These are phyloP conservation scores for Eublepharis macularius DNA, from an alignment of 2,113 vertebrate genomes.

Conservation along the genomic window DNA sequence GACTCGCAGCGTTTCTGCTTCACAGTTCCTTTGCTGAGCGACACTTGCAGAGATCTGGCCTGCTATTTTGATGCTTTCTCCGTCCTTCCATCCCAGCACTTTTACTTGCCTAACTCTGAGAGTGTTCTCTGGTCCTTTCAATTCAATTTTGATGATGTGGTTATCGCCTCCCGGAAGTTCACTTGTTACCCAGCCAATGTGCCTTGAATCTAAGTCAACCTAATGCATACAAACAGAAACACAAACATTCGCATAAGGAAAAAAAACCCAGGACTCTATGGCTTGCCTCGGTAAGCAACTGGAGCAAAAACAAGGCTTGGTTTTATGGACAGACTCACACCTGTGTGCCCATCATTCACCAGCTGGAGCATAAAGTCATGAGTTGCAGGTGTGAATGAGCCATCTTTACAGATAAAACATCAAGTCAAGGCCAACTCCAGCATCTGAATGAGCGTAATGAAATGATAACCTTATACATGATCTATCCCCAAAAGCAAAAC, in stretches of 20 bases:
- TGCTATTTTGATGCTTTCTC: slow-evolving; percentile 94
- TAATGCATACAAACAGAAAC: slow-evolving; percentile 68
- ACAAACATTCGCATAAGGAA: slow-evolving; percentile 20
- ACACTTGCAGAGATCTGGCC: slow-evolving; percentile 95
- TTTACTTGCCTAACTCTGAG: slow-evolving; percentile 98
- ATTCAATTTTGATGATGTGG: slow-evolving; percentile 95
- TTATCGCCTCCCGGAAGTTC: slow-evolving; percentile 95
- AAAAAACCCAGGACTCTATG: slow-evolving; percentile 2
- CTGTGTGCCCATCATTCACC: not conserved
- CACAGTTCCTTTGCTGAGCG: slow-evolving; percentile 97
- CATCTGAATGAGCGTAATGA: not conserved
- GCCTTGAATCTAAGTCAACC: slow-evolving; percentile 96
- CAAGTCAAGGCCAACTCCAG: not conserved
- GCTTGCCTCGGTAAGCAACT: not conserved
- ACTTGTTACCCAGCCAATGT: slow-evolving; percentile 98
- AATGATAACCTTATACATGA: not conserved
- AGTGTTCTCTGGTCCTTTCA: slow-evolving; percentile 98
- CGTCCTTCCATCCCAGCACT: slow-evolving; percentile 97
- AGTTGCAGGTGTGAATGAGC: not conserved
- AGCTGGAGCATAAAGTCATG: not conserved
- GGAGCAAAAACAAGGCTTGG: not conserved
- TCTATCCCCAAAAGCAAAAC: not conserved
- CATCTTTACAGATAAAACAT: not conserved
- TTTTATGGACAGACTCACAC: not conserved
- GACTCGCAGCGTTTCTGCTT: slow-evolving; percentile 93